Conservation (phyloP, 2,888 invertebrate genomes). For the Lysandra coridon region DNA sequence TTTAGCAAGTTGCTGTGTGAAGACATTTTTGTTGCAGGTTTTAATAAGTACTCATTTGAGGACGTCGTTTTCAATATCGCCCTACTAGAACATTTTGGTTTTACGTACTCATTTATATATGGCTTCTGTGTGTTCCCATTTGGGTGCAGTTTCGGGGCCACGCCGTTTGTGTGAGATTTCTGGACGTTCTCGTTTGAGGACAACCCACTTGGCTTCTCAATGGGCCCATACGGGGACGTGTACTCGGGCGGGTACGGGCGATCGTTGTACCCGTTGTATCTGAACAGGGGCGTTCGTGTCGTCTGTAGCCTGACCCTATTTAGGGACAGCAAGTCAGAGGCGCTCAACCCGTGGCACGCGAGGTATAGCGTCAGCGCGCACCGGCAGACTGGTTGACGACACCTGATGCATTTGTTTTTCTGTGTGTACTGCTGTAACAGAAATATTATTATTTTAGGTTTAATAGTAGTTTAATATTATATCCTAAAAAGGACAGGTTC, state of each 20-base stretch:
- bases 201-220: not conserved
- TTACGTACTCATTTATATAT: not conserved
- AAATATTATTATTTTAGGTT: no score
- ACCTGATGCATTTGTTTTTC: not conserved
- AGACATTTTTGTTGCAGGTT: not conserved
- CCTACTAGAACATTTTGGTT: not conserved
- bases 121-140: not conserved
- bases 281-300: not conserved
- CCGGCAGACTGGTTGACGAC: not conserved
- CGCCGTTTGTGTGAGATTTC: no score
- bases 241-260: not conserved
- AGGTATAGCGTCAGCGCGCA: not conserved
- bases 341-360: constrained; percentile 2
- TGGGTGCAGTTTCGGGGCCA: not conserved
- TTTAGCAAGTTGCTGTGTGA: not conserved
- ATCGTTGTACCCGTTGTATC: constrained; percentile 10
- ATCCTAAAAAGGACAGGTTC: no score
- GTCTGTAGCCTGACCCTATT: not conserved
- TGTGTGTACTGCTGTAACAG: not conserved
- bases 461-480: no score
- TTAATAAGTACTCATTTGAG: not conserved
- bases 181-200: not conserved
- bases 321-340: not conserved
- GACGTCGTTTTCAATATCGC: constrained; percentile 1
- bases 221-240: not conserved